These are phyloP conservation scores for Ischnus inquisitorius DNA, from an alignment of 2,888 invertebrate genomes.

Conservation along the genomic window DNA sequence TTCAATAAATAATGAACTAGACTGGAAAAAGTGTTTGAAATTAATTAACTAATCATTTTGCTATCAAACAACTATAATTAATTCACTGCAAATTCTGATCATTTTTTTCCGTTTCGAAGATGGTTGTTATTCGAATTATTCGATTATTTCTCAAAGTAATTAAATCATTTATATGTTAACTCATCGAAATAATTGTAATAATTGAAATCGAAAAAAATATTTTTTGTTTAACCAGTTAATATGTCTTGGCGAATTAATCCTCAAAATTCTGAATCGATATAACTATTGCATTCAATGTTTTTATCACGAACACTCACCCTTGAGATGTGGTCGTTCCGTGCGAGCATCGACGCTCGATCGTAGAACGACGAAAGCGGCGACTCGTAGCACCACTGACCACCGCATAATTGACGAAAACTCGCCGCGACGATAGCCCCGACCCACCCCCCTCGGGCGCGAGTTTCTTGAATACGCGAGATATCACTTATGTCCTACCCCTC, in stretches of 20 bases:
- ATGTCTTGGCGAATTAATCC: too few relatives aligned
- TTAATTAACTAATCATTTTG: too few relatives aligned
- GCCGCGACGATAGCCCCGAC: slow-evolving; percentile 31
- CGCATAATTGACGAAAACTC: slow-evolving; percentile 73
- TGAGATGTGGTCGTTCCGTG: slow-evolving; percentile 68
- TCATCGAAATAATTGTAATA: too few relatives aligned
- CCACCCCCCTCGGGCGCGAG: neutral
- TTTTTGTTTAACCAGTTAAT: too few relatives aligned
- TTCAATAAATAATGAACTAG: too few relatives aligned
- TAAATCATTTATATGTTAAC: too few relatives aligned
- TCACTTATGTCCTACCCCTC: slow-evolving; percentile 53
- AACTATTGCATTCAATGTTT: neutral
- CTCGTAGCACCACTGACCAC: slow-evolving; percentile 76
- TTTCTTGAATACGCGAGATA: slow-evolving; percentile 38
- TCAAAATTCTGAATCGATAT: slow-evolving; percentile 1
- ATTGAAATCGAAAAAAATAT: neutral
- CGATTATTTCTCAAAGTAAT: too few relatives aligned
- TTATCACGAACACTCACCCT: slow-evolving; percentile 73
- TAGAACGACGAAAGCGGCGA: slow-evolving; percentile 72
- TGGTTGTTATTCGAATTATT: too few relatives aligned
- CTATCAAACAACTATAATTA: too few relatives aligned
- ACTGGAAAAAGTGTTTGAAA: too few relatives aligned
- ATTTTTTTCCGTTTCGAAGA: too few relatives aligned
- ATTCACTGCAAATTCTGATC: too few relatives aligned
- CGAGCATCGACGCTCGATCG: slow-evolving; percentile 70